These are phyloP conservation scores for Yponomeuta sedellus DNA, from an alignment of 2,888 invertebrate genomes.

Conservation along the genomic window DNA sequence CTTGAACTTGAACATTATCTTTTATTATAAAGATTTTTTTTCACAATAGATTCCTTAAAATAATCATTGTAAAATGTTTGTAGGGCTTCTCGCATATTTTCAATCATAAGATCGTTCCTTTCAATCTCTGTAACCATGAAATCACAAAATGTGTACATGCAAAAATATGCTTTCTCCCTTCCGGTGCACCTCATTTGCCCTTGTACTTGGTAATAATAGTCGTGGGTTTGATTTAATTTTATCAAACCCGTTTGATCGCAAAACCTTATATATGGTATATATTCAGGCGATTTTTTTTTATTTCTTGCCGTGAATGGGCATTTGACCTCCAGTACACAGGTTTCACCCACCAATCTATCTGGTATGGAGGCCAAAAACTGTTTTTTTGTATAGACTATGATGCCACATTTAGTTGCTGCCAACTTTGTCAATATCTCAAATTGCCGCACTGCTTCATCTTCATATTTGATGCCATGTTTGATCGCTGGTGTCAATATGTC, in stretches of 20 bases:
- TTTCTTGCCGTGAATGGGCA: conserved; percentile 11
- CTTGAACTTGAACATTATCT: too few species aligned
- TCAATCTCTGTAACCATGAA: too few species aligned
- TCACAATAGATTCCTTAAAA: too few species aligned
- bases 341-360: too few species aligned
- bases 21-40: too few species aligned
- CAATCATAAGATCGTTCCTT: too few species aligned
- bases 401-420: background rate
- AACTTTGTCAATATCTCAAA: background rate
- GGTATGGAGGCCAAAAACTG: conserved; percentile 8
- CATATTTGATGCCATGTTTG: conserved; percentile 5
- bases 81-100: too few species aligned
- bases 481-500: conserved; percentile 7
- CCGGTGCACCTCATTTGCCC: background rate
- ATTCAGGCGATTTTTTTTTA: conserved; percentile 8
- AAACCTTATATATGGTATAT: background rate
- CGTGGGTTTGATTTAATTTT: conserved; percentile 9
- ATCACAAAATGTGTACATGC: too few species aligned
- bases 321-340: conserved; percentile 13
- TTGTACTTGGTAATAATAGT: conserved; percentile 11
- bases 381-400: background rate
- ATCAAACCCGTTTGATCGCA: conserved; percentile 5
- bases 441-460: conserved; percentile 9
- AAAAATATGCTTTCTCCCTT: too few species aligned
- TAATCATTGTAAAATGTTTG: too few species aligned